A percentile compares a stretch with the other conserved stretches of the same genome.
These are phyloP conservation scores for Cossypha niveicapilla DNA, from an alignment of 2,797 vertebrate species.

Conservation along the genomic window DNA sequence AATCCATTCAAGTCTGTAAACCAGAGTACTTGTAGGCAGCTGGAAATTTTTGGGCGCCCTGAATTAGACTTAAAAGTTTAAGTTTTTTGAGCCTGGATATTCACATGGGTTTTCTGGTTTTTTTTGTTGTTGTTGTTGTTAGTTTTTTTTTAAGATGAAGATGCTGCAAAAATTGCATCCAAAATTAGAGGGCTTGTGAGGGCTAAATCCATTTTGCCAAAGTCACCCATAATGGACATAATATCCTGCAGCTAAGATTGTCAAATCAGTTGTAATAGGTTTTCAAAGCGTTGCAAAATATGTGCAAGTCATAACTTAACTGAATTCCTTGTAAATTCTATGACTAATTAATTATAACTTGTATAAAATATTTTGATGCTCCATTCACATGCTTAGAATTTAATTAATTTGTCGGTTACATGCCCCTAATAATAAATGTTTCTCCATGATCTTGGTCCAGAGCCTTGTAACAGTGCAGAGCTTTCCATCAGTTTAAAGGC, in stretches of 20 bases:
- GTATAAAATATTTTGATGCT: slow-evolving; percentile 22
- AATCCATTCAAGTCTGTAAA: not conserved
- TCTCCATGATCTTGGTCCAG: not conserved
- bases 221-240: not conserved
- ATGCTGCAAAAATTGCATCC: not conserved
- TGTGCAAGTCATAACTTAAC: not conserved
- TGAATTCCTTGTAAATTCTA: not conserved
- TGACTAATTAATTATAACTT: not conserved
- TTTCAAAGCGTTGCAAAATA: not conserved
- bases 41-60: not conserved
- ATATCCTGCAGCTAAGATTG: not conserved
- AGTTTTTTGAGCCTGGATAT: not conserved
- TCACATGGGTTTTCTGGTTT: fast-evolving
- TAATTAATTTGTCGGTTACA: not conserved
- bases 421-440: not conserved
- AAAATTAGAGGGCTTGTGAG: not conserved
- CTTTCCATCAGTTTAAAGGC: slow-evolving; percentile 6
- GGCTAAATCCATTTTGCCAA: not conserved
- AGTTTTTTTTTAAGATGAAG: not conserved
- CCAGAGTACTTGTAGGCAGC: not conserved
- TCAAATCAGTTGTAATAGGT: not conserved
- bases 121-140: too few relatives aligned
- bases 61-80: not conserved
- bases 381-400: not conserved
- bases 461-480: not conserved